Conservation (phyloP, 1,140 invertebrate species). For the Drosophila arizonae region DNA sequence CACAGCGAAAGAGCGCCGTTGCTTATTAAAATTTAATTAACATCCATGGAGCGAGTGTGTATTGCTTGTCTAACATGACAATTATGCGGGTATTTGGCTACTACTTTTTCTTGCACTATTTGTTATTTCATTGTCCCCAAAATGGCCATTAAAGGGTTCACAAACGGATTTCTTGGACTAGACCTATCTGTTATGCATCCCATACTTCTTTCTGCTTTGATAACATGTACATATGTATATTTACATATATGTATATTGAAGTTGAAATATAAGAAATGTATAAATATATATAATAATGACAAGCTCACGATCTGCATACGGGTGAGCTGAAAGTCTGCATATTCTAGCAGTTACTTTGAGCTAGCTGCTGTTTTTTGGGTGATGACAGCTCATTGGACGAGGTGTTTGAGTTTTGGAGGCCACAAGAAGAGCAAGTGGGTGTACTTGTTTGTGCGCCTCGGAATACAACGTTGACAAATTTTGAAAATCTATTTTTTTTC, state of each 20-base stretch:
- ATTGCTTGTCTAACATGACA: constrained; percentile 28
- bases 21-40: constrained; percentile 49
- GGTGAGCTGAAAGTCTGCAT: too few relatives aligned
- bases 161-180: too few relatives aligned
- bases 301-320: too few relatives aligned
- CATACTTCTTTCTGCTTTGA: too few relatives aligned
- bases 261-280: too few relatives aligned
- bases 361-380: constrained; percentile 46
- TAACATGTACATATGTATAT: too few relatives aligned
- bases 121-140: too few relatives aligned
- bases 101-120: neutral
- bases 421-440: constrained; percentile 21
- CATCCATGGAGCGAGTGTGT: constrained; percentile 4
- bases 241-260: too few relatives aligned
- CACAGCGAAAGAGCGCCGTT: neutral
- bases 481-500: constrained; percentile 53
- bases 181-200: too few relatives aligned
- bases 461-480: constrained; percentile 54
- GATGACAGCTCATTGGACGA: constrained; percentile 57
- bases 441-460: neutral
- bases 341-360: constrained; percentile 36
- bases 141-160: too few relatives aligned
- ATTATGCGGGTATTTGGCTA: constrained; percentile 20
- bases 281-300: too few relatives aligned
- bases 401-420: constrained; percentile 29